These are phyloP conservation scores for Zaprionus kolodkinae DNA, from an alignment of 1,140 invertebrate genomes.

Conservation along the genomic window DNA sequence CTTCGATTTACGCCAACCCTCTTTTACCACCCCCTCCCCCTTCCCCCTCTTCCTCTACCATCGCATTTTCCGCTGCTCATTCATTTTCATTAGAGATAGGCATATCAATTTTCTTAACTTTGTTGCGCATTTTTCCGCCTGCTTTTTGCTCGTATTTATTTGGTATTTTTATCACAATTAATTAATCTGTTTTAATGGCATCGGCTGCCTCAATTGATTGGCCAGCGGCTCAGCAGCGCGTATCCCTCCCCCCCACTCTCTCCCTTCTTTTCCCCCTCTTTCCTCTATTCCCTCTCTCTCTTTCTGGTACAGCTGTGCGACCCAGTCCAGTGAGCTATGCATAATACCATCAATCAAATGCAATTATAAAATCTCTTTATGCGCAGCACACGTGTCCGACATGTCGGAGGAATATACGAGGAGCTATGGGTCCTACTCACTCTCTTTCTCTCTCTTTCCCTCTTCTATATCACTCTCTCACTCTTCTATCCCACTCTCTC, in stretches of 20 bases:
- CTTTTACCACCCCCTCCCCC: background rate
- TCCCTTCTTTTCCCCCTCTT: no score
- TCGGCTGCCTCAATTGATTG: slow-evolving; percentile 58
- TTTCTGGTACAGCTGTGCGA: slow-evolving; percentile 10
- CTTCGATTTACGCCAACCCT: slow-evolving; percentile 40
- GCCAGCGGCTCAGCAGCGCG: slow-evolving; percentile 25
- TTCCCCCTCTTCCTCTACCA: background rate
- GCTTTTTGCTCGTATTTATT: slow-evolving; percentile 22
- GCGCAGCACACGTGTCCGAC: slow-evolving; percentile 6
- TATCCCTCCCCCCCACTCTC: no score
- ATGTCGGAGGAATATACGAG: background rate
- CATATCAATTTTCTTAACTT: slow-evolving; percentile 57
- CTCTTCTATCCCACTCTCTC: background rate
- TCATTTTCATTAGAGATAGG: slow-evolving; percentile 44
- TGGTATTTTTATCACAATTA: slow-evolving; percentile 70
- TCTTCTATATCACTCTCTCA: background rate
- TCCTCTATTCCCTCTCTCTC: no score
- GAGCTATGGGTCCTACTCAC: background rate
- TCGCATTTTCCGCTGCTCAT: slow-evolving; percentile 18
- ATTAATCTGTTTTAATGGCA: slow-evolving; percentile 77
- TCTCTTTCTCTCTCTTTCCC: background rate
- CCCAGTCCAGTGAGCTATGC: slow-evolving; percentile 55
- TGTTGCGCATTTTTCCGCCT: slow-evolving; percentile 26
- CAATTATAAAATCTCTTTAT: slow-evolving; percentile 63
- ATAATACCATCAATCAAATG: slow-evolving; percentile 78